Evolutionary conservation across 2,113 vertebrate species (phyloP).

Genomic region (Paedocypris sp.): DNA sequence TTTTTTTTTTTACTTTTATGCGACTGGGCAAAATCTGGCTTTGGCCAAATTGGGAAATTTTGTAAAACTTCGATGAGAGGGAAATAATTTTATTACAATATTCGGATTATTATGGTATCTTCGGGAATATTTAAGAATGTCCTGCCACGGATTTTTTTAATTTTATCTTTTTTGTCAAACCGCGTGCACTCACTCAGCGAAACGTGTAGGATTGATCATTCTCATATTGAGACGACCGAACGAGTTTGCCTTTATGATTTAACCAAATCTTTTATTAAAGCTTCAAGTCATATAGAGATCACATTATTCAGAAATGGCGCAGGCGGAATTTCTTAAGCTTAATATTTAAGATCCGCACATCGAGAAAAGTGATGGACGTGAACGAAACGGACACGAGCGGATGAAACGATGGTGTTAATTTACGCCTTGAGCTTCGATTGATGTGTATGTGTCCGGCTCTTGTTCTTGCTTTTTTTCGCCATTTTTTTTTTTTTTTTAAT

Average conservation of each 20-base stretch:
- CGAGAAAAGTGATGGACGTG: too few species aligned
- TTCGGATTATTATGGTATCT: too few species aligned
- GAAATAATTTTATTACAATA: slow-evolving; percentile 33
- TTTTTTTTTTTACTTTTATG: neutral
- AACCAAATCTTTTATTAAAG: slow-evolving; percentile 19
- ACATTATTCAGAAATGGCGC: neutral
- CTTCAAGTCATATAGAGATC: too few species aligned
- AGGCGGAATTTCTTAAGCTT: too few species aligned
- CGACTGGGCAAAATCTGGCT: slow-evolving; percentile 13
- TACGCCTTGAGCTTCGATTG: too few species aligned
- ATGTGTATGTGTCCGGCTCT: too few species aligned
- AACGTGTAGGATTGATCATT: slow-evolving; percentile 4
- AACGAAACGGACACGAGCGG: too few species aligned
- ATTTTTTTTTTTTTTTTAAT: neutral
- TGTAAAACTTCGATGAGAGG: slow-evolving; percentile 45
- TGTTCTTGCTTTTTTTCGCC: neutral
- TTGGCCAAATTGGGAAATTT: slow-evolving; percentile 32
- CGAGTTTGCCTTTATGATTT: slow-evolving; percentile 1
- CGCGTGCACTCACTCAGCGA: slow-evolving; percentile 22
- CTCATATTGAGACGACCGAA: slow-evolving; percentile 7
- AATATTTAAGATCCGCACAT: too few species aligned
- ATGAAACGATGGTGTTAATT: too few species aligned
- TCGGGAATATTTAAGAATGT: slow-evolving; percentile 47
- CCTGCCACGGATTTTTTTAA: slow-evolving; percentile 44
- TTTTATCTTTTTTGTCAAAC: too few species aligned